Percentiles rank a stretch among this genome's conserved stretches.
phyloP scores from a whole-genome alignment of 2,113 vertebrate genomes.

The Propithecus coquereli region DNA sequence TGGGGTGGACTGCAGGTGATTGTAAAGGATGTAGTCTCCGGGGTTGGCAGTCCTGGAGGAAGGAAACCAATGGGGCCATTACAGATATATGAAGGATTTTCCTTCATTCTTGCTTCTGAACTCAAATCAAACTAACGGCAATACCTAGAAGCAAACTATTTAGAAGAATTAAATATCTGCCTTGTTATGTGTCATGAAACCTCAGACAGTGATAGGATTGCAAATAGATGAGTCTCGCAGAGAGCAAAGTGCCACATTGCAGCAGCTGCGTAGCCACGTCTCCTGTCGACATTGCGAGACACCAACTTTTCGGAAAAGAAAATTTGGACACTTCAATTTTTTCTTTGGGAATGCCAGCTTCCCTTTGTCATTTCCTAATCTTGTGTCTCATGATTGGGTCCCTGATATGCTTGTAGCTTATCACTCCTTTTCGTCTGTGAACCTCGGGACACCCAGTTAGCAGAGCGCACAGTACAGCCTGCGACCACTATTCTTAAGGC shows the following conservation, averaged over 20 bases:
- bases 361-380: neutral
- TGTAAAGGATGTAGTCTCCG: neutral
- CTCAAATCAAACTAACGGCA: neutral
- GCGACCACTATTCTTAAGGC: neutral
- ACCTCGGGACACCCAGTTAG: neutral
- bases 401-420: neutral
- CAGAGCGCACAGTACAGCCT: too few species aligned
- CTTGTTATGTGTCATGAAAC: neutral
- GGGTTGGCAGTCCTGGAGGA: neutral
- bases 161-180: neutral
- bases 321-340: neutral
- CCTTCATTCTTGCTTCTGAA: neutral
- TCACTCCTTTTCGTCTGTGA: neutral
- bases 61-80: neutral
- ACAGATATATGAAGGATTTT: neutral
- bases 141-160: neutral
- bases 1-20: neutral
- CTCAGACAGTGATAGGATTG: neutral
- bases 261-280: too few species aligned
- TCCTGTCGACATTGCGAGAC: neutral
- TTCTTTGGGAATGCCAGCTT: neutral
- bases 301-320: neutral
- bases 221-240: neutral
- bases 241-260: neutral
- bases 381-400: neutral